phyloP scores from a whole-genome alignment of 2,113 vertebrate genomes.

The Clarias macrocephalus region DNA sequence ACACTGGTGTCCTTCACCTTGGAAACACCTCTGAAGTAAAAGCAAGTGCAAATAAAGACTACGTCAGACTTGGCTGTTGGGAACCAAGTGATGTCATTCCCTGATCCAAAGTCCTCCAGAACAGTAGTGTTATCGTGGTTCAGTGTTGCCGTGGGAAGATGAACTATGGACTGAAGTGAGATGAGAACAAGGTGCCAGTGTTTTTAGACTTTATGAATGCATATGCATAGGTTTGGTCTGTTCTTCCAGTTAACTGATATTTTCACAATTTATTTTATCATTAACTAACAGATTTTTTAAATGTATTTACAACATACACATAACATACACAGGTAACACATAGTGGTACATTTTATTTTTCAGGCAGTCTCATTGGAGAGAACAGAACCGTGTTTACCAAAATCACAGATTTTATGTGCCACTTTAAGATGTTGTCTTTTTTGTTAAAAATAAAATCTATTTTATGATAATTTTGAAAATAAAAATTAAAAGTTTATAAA shows the following conservation, averaged over 20 bases:
- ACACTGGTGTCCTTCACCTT: conserved; percentile 55
- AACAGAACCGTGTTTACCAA: background rate
- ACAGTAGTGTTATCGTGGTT: conserved; percentile 36
- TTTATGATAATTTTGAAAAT: no score
- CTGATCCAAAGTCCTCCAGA: conserved; percentile 22
- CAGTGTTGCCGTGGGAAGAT: conserved; percentile 46
- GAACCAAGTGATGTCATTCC: conserved; percentile 59
- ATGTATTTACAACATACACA: background rate
- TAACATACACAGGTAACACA: no score
- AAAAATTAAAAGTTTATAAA: no score
- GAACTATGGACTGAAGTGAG: conserved; percentile 1
- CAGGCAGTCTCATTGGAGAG: background rate
- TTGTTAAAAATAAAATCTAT: background rate
- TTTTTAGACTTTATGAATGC: background rate
- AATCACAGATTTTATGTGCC: background rate
- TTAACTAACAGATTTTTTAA: background rate
- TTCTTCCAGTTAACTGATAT: background rate
- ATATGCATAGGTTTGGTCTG: background rate
- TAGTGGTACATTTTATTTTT: background rate
- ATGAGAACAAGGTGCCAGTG: background rate
- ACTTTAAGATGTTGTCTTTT: background rate
- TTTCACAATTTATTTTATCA: background rate
- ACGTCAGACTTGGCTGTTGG: conserved; percentile 47
- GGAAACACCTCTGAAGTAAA: conserved; percentile 51
- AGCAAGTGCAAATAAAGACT: conserved; percentile 42